Conservation (phyloP, 2,797 vertebrate species). For the Chanos chanos region DNA sequence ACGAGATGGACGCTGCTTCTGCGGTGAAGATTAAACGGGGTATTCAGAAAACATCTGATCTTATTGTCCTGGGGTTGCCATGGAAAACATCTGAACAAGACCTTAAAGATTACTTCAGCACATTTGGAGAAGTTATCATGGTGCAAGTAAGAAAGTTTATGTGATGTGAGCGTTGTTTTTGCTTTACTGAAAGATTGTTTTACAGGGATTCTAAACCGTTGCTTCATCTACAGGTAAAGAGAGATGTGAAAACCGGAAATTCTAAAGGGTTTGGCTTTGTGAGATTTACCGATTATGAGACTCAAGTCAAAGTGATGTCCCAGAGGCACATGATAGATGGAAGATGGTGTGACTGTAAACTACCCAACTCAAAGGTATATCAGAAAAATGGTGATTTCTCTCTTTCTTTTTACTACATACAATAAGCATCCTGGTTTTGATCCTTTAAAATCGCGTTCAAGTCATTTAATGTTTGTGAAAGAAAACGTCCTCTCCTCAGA, state of each 20-base stretch:
- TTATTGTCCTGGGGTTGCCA: constrained; percentile 93
- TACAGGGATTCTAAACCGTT: too few species aligned
- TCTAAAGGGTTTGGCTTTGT: constrained; percentile 98
- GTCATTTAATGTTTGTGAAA: too few species aligned
- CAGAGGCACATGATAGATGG: constrained; percentile 99
- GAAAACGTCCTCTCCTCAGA: not conserved
- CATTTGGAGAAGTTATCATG: constrained; percentile 98
- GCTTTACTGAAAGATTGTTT: not conserved
- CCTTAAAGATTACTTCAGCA: constrained; percentile 94
- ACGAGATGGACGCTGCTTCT: constrained; percentile 94
- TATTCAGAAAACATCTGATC: constrained; percentile 95
- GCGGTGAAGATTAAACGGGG: constrained; percentile 96
- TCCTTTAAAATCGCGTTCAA: too few species aligned
- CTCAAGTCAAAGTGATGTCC: constrained; percentile 95
- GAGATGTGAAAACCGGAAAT: constrained; percentile 95
- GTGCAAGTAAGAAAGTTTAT: constrained; percentile 83
- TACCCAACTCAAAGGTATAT: constrained; percentile 95
- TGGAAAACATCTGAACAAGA: constrained; percentile 99
- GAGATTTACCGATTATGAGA: constrained; percentile 96
- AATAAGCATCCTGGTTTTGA: not conserved
- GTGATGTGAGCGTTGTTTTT: not conserved
- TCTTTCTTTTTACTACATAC: not conserved
- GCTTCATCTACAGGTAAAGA: constrained; percentile 81
- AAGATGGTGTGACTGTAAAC: constrained; percentile 98
- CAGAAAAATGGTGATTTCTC: not conserved